Evolutionary conservation across 1,140 invertebrate genomes (phyloP), one percentile per base, ranked within the genome.

Genomic region (Sinonovacula constricta): DNA sequence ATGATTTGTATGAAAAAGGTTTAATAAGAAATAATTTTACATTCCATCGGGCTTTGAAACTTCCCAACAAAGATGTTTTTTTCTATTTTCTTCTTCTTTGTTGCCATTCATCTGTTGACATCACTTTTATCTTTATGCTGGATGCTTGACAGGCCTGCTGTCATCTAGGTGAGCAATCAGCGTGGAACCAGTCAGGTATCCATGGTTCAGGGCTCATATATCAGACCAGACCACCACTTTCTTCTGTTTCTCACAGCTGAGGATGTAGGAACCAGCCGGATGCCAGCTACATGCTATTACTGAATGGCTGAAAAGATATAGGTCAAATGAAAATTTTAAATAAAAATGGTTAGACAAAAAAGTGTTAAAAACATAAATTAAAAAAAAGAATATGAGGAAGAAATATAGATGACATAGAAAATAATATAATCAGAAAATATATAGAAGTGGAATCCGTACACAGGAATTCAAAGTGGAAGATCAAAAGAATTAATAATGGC

Each of bases 211-310:
- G 14, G 54, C 26, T 54, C 62, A 79, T 30, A 83, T 83, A 70
- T 92, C 91, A 14, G 91, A 88, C 96, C 97, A 99, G 65, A 98
- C 92, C 59, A 97, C 93, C 39, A 95, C 95, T 81, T 95, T 95
- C 90, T 96, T 97, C 77, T 94, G 93, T 82, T 95, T 94, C 89
- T 98, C 97, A 82, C 97, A 96, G 68, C 95, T 96, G n/a, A 96
- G 94, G 53, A 99, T 91, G 66, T 94, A 94, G 57, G 94, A 94
- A 26, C 95, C 96, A 87, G 95, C 95, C 1, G 96, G 96, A 91
- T 97, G 95, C 97, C 97, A 99, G 12, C 95, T 94, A 79, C 97
- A 96, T 22, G 97, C 96, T 69, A 95, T 95, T 60, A 98, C 95
- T 14, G 96, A 93, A 68, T 94, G 93, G 89, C 96, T 97, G 93